Evolutionary conservation across 2,888 invertebrate genomes (phyloP), one percentile per base, ranked within the genome.

Genomic region (Drosophila ezoana): DNA sequence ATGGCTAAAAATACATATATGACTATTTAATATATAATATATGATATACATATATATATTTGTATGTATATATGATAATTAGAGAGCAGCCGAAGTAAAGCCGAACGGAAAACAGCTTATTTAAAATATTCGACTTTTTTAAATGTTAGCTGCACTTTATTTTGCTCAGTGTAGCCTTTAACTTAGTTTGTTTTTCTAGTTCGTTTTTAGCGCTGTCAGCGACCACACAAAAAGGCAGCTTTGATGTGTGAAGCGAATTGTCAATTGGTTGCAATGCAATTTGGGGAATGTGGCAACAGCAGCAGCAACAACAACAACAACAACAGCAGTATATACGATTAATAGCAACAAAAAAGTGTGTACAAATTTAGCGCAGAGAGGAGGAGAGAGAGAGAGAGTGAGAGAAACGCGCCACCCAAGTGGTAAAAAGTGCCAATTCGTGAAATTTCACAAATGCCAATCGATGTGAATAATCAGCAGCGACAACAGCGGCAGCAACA

Each of bases 391-490:
- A 3, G 20, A 20, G 20, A 20, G 20, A 1, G 20, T 20, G 20
- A 20, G 33, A 53, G 48, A 56, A 56, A 61, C 43, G 13, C 72
- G 53, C 88, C 90, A 88, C 82, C 84, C 81, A 87, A 88, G 84
- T 86, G 81, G 87, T 72, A 60, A 65, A 74, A 79, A 88, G 89
- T 88, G 89, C 80, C 90, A 90, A 89, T 81, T 87, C 87, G 88
- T 76, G 83, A 88, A 87, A 90, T 89, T 86, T 86, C 80, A 70
- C 83, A 82, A 86, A 84, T 84, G 83, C 88, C 85, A 81, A 87
- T 79, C 84, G 81, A 75, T 79, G 87, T 89, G 90, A 90, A 87
- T 90, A 90, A 87, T 90, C 90, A 90, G 82, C 76, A 70, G 64
- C 59, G 72, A 74, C 76, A 86, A 80, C 76, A 72, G 75, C 67